Evolutionary conservation across 2,888 invertebrate species (phyloP).

Genomic region (Stegana nigrithorax): DNA sequence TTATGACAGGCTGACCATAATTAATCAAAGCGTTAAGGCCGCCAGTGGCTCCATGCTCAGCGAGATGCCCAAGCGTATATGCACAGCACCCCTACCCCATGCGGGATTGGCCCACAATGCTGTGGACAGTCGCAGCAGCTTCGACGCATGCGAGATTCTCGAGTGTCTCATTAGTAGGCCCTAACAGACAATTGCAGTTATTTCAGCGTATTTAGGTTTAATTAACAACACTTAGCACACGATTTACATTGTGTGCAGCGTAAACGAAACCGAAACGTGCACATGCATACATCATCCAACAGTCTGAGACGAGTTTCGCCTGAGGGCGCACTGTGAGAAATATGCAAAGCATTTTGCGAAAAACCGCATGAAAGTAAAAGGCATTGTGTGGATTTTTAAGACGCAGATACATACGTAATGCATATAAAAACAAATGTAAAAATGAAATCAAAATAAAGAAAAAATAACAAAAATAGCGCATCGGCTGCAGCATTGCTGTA

Average conservation of each 20-base stretch:
- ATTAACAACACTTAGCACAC: conserved; percentile 13
- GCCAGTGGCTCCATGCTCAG: conserved; percentile 21
- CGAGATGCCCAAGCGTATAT: neutral
- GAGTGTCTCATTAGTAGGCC: neutral
- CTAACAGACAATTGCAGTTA: conserved; percentile 8
- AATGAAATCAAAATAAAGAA: too few relatives aligned
- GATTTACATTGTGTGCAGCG: neutral
- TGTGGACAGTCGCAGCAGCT: neutral
- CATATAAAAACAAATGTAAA: too few relatives aligned
- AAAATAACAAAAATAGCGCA: too few relatives aligned
- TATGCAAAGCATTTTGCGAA: too few relatives aligned
- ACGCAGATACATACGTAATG: too few relatives aligned
- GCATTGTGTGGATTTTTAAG: neutral
- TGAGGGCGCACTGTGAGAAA: too few relatives aligned
- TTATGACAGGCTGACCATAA: conserved; percentile 57
- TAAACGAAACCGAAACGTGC: neutral
- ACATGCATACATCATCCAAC: too few relatives aligned
- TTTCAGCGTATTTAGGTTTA: conserved; percentile 14
- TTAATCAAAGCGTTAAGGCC: conserved; percentile 59
- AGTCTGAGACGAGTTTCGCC: too few relatives aligned
- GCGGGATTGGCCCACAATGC: too few relatives aligned
- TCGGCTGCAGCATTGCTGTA: too few relatives aligned
- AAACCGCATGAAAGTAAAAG: conserved; percentile 1
- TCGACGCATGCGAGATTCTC: neutral
- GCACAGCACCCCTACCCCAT: neutral